Percentiles rank a stretch among this genome's conserved stretches.
phyloP scores from a whole-genome alignment of 2,113 vertebrate species.

The Steatornis caripensis region DNA sequence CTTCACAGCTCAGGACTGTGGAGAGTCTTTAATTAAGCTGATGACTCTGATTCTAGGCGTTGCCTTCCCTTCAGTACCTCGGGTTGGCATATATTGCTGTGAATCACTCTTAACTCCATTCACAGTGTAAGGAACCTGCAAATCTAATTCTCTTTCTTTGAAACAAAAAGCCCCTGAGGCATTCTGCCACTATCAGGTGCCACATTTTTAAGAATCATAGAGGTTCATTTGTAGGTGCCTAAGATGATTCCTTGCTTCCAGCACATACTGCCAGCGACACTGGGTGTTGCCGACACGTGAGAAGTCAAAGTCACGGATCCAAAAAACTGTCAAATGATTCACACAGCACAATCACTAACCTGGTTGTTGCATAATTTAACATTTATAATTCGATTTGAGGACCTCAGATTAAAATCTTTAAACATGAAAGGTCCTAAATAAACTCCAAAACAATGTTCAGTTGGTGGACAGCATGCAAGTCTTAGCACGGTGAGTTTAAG shows the following conservation, averaged over 20 bases:
- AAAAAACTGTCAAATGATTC: background rate
- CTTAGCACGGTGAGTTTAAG: background rate
- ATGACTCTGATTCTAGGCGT: background rate
- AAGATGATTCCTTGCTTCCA: background rate
- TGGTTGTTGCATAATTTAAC: background rate
- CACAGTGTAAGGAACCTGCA: background rate
- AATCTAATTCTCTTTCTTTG: background rate
- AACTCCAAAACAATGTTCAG: background rate
- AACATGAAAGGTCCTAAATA: background rate
- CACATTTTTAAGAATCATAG: background rate
- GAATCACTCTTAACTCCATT: background rate
- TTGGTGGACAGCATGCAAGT: background rate
- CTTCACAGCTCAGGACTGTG: background rate
- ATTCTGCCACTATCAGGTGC: background rate
- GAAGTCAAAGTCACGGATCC: background rate
- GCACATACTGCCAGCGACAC: background rate
- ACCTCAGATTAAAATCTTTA: background rate
- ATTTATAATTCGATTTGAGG: background rate
- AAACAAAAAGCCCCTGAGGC: background rate
- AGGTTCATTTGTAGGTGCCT: background rate
- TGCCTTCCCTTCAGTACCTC: background rate
- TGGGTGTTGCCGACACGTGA: background rate
- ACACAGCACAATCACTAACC: background rate
- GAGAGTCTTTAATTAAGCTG: background rate
- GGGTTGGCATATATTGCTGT: accelerated